Conservation (phyloP, 2,113 vertebrate species). For the Podocnemis expansa region DNA sequence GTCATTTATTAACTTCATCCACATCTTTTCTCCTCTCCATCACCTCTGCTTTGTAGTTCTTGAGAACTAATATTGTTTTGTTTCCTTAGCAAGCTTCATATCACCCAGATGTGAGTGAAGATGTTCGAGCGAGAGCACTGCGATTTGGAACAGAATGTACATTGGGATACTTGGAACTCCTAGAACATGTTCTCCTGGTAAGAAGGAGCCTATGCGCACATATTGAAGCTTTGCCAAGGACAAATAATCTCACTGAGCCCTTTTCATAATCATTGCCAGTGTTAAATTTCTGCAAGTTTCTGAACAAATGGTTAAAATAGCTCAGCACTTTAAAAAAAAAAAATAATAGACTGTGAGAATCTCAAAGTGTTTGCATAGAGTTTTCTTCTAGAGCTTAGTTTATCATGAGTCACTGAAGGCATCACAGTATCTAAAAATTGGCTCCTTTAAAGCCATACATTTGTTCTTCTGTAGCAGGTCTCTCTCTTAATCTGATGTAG, state of each 20-base stretch:
- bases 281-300: neutral
- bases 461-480: neutral
- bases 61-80: neutral
- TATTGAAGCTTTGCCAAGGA: neutral
- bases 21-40: neutral
- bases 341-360: neutral
- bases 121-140: constrained; percentile 87
- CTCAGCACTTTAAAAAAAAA: neutral
- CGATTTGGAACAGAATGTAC: constrained; percentile 91
- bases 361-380: neutral
- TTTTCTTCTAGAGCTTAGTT: neutral
- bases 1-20: neutral
- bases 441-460: neutral
- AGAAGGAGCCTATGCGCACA: neutral
- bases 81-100: constrained; percentile 90
- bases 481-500: neutral
- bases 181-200: constrained; percentile 95
- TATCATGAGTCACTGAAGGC: fast-evolving
- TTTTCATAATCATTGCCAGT: neutral
- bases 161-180: constrained; percentile 89
- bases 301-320: neutral
- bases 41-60: neutral
- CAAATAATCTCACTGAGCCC: neutral
- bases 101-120: constrained; percentile 88
- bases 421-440: neutral